A percentile compares a stretch with the other conserved stretches of the same genome.
These are phyloP conservation scores for Lophius piscatorius DNA, from an alignment of 2,113 vertebrate species.

Conservation along the genomic window DNA sequence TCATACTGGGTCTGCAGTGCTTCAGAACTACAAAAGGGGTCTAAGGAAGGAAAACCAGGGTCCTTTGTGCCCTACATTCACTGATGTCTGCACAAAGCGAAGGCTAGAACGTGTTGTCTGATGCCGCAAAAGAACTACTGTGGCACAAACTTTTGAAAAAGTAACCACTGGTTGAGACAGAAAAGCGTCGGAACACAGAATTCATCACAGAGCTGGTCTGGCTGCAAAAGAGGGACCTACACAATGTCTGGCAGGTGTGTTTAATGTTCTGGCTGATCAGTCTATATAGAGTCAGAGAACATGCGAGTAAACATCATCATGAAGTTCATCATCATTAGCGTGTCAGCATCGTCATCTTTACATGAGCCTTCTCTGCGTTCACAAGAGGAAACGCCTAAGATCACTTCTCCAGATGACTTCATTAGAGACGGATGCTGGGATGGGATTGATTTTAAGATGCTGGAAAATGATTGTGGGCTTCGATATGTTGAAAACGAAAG, in stretches of 20 bases:
- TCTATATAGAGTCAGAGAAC: too few species aligned
- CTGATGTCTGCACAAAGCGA: constrained; percentile 18
- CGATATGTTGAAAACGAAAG: background rate
- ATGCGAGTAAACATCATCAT: background rate
- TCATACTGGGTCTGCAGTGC: too few species aligned
- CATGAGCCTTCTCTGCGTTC: background rate
- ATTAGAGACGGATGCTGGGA: background rate
- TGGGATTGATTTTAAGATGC: background rate
- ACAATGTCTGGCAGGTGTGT: background rate
- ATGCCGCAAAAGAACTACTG: too few species aligned
- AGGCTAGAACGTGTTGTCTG: too few species aligned
- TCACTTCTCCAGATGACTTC: background rate
- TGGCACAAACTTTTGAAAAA: too few species aligned
- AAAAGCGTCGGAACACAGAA: too few species aligned
- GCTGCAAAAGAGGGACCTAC: constrained; percentile 7
- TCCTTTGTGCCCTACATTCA: constrained; percentile 2
- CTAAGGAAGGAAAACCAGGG: too few species aligned
- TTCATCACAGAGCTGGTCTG: too few species aligned
- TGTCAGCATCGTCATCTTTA: constrained; percentile 2
- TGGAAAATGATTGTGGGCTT: background rate
- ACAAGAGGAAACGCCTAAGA: background rate
- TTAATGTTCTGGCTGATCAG: too few species aligned
- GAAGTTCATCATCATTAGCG: constrained; percentile 1
- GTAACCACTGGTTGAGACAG: too few species aligned
- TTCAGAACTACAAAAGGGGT: too few species aligned